Evolutionary conservation across 2,797 vertebrate species (phyloP).

Genomic region (Sebastolobus alascanus): DNA sequence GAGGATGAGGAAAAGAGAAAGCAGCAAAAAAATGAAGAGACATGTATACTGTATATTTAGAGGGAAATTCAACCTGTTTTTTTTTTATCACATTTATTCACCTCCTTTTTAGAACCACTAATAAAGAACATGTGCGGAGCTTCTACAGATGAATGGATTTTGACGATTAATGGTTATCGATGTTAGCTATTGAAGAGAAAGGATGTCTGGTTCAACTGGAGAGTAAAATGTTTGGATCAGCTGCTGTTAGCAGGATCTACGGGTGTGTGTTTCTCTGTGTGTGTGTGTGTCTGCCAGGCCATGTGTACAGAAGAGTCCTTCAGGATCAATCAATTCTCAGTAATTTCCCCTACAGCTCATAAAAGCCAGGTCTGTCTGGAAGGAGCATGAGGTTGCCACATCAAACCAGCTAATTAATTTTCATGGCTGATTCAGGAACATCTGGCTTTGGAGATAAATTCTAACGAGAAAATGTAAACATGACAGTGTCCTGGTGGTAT

Average conservation of each 20-base stretch:
- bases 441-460: slow-evolving; percentile 82
- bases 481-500: slow-evolving; percentile 58
- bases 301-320: slow-evolving; percentile 78
- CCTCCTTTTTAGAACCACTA: background rate
- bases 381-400: slow-evolving; percentile 80
- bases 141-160: slow-evolving; percentile 11
- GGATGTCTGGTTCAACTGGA: slow-evolving; percentile 42
- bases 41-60: no score
- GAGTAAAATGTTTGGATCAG: slow-evolving; percentile 42
- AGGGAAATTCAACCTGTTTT: background rate
- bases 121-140: background rate
- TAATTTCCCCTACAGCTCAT: slow-evolving; percentile 82
- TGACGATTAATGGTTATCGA: background rate
- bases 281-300: slow-evolving; percentile 48
- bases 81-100: slow-evolving; percentile 12
- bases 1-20: background rate
- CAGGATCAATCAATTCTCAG: slow-evolving; percentile 83
- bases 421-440: slow-evolving; percentile 82
- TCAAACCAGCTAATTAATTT: slow-evolving; percentile 85
- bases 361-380: slow-evolving; percentile 82
- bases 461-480: slow-evolving; percentile 81
- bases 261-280: slow-evolving; percentile 28
- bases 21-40: background rate
- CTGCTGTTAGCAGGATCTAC: slow-evolving; percentile 27
- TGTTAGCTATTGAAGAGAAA: slow-evolving; percentile 25